phyloP scores from a whole-genome alignment of 2,797 vertebrate species.

The Paguma larvata region DNA sequence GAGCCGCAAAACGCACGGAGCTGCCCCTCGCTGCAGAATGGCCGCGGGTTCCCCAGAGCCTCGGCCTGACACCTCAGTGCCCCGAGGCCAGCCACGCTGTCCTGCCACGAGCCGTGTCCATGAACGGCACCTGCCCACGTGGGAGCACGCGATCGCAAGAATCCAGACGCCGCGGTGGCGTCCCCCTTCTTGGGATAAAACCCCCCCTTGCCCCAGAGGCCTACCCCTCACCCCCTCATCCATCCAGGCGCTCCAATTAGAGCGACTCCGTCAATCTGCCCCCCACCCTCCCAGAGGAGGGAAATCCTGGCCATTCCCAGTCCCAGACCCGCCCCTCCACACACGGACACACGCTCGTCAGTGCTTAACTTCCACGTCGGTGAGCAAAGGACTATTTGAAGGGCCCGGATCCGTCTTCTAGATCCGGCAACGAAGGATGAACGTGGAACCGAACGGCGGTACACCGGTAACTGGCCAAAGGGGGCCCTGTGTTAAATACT shows the following conservation, averaged over 20 bases:
- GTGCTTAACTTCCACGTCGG: not conserved
- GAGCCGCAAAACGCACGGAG: rapidly evolving
- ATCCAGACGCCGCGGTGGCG: not conserved
- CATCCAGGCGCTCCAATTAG: rapidly evolving
- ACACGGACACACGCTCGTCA: not conserved
- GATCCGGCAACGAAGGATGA: not conserved
- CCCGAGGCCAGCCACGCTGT: not conserved
- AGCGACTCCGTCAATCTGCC: rapidly evolving
- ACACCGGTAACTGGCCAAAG: not conserved
- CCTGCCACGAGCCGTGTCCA: rapidly evolving
- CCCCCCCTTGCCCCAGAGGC: not conserved
- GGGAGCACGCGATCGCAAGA: not conserved
- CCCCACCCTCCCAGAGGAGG: not conserved
- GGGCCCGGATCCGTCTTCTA: too few species aligned
- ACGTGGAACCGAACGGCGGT: not conserved
- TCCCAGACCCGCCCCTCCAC: not conserved
- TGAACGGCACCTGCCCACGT: rapidly evolving
- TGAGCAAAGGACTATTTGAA: too few species aligned
- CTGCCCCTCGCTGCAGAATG: rapidly evolving
- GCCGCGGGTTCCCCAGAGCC: not conserved
- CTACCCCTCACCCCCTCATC: rapidly evolving
- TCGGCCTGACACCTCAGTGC: not conserved
- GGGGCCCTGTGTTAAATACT: rapidly evolving
- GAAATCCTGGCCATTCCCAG: not conserved
- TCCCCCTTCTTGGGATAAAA: not conserved